A percentile compares a stretch with the other conserved stretches of the same genome.
Conservation (phyloP, 1,140 invertebrate genomes). For the Scaptomyza graminum region DNA sequence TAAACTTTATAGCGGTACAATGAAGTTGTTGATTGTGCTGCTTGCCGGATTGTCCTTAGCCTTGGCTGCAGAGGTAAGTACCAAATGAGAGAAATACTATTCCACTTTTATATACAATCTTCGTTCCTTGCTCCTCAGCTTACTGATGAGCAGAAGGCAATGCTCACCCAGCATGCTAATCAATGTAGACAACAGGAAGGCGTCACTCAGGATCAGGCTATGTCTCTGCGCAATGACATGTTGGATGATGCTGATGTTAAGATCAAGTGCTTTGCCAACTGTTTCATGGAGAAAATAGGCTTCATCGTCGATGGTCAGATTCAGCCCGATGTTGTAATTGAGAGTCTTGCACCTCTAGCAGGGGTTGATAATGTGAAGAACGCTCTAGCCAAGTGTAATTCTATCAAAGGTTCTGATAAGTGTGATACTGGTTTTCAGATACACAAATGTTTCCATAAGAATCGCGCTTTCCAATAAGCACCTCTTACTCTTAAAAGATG, state of each 20-base stretch:
- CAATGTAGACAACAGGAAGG: conserved; percentile 48
- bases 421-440: conserved; percentile 65
- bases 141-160: conserved; percentile 20
- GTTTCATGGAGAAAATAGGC: conserved; percentile 60
- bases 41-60: conserved; percentile 26
- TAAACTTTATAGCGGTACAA: neutral
- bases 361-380: conserved; percentile 43
- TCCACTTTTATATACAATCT: neutral
- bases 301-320: conserved; percentile 58
- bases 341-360: conserved; percentile 34
- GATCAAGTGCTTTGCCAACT: conserved; percentile 67
- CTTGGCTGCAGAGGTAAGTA: conserved; percentile 43
- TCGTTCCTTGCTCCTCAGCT: neutral
- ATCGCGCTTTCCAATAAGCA: conserved; percentile 16
- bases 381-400: conserved; percentile 45
- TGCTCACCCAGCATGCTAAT: neutral
- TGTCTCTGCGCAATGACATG: conserved; percentile 38
- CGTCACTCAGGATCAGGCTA: conserved; percentile 48
- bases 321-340: conserved; percentile 20
- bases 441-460: conserved; percentile 55
- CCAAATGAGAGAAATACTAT: neutral
- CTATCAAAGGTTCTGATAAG: conserved; percentile 46
- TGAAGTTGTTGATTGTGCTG: conserved; percentile 50
- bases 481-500: neutral
- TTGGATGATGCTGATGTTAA: conserved; percentile 52